Conservation (phyloP, 1,140 invertebrate genomes). For the Augochlora pura region DNA sequence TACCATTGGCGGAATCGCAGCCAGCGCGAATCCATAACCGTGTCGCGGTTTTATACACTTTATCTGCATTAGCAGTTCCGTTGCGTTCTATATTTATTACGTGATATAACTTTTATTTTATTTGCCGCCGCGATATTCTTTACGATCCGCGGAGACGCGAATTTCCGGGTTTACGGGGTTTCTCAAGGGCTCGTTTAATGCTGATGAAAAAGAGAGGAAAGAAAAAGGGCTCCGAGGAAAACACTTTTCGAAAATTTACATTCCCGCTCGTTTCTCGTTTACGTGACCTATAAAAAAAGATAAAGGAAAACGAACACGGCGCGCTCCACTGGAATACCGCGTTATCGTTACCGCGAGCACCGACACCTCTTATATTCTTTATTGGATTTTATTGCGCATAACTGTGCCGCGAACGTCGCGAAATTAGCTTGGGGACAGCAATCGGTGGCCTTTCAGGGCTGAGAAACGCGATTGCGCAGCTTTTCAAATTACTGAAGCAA, state of each 20-base stretch:
- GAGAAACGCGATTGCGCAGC: not conserved
- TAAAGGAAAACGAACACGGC: not conserved
- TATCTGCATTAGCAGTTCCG: conserved; percentile 51
- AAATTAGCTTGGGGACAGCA: too few species aligned
- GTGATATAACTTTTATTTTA: conserved; percentile 40
- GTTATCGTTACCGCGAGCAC: not conserved
- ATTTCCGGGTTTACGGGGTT: not conserved
- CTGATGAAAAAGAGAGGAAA: not conserved
- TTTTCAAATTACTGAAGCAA: too few species aligned
- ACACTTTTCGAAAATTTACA: conserved; percentile 32
- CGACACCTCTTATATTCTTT: not conserved
- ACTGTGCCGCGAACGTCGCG: not conserved
- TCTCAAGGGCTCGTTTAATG: conserved; percentile 31
- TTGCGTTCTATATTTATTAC: conserved; percentile 38
- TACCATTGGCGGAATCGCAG: conserved; percentile 52
- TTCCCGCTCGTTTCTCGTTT: not conserved
- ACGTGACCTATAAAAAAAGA: conserved; percentile 2
- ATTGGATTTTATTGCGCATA: not conserved
- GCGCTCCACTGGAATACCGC: not conserved
- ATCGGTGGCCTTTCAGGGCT: too few species aligned
- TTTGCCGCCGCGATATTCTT: not conserved
- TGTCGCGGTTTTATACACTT: conserved; percentile 49
- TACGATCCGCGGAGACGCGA: conserved; percentile 6
- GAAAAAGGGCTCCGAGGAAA: not conserved
- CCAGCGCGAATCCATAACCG: conserved; percentile 55